Evolutionary conservation across 2,797 vertebrate genomes (phyloP).

Genomic region (Trachops cirrhosus): DNA sequence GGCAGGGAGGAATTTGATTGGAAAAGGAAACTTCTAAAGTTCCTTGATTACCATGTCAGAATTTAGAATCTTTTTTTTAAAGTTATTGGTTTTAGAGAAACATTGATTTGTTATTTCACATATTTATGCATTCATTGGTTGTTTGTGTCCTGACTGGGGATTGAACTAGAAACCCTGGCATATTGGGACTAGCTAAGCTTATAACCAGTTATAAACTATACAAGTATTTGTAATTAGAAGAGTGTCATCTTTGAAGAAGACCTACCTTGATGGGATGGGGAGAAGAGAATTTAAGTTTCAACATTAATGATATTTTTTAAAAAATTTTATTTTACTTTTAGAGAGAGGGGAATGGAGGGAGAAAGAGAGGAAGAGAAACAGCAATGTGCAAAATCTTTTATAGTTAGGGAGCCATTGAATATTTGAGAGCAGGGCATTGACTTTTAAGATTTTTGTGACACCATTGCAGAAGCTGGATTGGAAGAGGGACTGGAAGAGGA

Average conservation of each 20-base stretch:
- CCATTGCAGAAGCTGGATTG: not conserved
- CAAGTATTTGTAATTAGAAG: conserved; percentile 5
- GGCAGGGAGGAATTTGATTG: not conserved
- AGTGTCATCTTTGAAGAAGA: conserved; percentile 3
- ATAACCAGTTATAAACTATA: conserved; percentile 6
- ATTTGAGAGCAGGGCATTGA: not conserved
- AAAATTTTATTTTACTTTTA: not conserved
- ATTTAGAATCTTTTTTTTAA: not conserved
- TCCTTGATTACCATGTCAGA: not conserved
- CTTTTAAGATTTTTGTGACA: conserved; percentile 17
- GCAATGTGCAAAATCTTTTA: not conserved
- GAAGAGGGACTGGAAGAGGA: not conserved
- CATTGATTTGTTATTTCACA: no score
- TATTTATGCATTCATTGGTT: no score
- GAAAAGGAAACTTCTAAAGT: not conserved
- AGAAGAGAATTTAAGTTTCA: not conserved
- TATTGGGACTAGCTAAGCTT: no score
- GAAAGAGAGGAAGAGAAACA: no score
- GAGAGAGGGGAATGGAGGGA: not conserved
- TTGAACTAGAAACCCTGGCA: no score
- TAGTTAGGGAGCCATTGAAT: not conserved
- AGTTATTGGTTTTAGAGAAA: no score
- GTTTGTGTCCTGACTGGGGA: no score
- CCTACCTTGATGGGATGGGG: not conserved
- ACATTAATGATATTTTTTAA: no score